These are phyloP conservation scores for Heliothis peltigera DNA, from an alignment of 2,888 invertebrate genomes.

Conservation along the genomic window DNA sequence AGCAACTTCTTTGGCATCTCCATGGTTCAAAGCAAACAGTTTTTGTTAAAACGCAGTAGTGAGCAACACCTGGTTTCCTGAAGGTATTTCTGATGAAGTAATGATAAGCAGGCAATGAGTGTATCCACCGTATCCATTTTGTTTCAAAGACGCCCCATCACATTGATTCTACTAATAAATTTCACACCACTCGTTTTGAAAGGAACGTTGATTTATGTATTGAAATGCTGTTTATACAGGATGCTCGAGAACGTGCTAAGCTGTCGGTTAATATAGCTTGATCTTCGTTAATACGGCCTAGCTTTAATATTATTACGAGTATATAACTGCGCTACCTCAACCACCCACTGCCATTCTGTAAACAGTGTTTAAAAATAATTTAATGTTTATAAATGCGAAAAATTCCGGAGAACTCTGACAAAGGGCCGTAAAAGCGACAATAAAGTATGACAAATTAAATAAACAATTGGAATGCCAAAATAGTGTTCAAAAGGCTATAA, in stretches of 20 bases:
- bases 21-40: not conserved
- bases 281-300: conserved; percentile 19
- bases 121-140: conserved; percentile 53
- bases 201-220: conserved; percentile 59
- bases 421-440: not conserved
- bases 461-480: conserved; percentile 26
- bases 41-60: conserved; percentile 7
- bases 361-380: not conserved
- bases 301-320: conserved; percentile 11
- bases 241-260: conserved; percentile 45
- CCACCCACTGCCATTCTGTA: not conserved
- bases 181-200: conserved; percentile 55
- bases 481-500: conserved; percentile 25
- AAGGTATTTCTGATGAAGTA: conserved; percentile 32
- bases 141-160: conserved; percentile 53
- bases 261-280: conserved; percentile 42
- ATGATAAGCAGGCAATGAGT: conserved; percentile 30
- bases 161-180: conserved; percentile 62
- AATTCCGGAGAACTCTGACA: not conserved
- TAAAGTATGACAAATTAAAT: conserved; percentile 21
- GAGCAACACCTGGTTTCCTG: conserved; percentile 2
- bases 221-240: conserved; percentile 47
- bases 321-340: conserved; percentile 1
- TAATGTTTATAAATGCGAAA: not conserved
- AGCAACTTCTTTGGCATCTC: not conserved